Base-by-base conservation (phyloP, 2,888 invertebrate species). In the Yponomeuta malinellus region DNA sequence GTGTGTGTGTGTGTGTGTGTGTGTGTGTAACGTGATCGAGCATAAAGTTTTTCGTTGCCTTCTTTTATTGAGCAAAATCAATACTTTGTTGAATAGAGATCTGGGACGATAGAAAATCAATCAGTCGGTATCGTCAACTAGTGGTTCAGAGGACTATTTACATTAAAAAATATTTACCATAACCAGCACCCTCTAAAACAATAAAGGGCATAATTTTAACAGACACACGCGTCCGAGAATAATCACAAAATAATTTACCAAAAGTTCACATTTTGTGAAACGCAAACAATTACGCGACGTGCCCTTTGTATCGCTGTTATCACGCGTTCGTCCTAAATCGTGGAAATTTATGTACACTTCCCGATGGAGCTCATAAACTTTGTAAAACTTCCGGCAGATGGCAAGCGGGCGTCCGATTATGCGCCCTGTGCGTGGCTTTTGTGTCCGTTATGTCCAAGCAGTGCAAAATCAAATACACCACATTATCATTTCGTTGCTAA, bases 361-460 rank as follows among this genome's bases (percentile, higher is more conserved):
- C 89, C 89, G 83, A 87, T 88, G 86, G 83, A 83, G 83, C 87
- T 88, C 87, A 90, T 90, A 90, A 89, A 90, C 88, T 88, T 88
- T 89, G 89, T 86, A 90, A 86, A 90, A 89, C 88, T 88, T 90
- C 90, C 90, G 90, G 86, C 88, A 89, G 86, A 87, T 89, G 88
- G 87, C 83, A 82, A 81, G 81, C 84, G 85, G 79, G 78, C 77
- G 77, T 81, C 78, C 83, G 89, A 87, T 88, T 86, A 88, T 87
- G 83, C 82, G 29, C 68, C 52, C 68, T 12, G 68, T 68, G 68
- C 79, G 73, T 73, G 73, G 68, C 48, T 71, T 71, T 69, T 72
- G 71, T 70, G 72, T 71, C 69, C 63, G 23, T 9, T 15, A 12
- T 48, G 67, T 43, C 48, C 68, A 37, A 6, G 15, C 63, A 63